Base-by-base conservation (phyloP, 2,113 vertebrate species). In the Melanocharis versteri region DNA sequence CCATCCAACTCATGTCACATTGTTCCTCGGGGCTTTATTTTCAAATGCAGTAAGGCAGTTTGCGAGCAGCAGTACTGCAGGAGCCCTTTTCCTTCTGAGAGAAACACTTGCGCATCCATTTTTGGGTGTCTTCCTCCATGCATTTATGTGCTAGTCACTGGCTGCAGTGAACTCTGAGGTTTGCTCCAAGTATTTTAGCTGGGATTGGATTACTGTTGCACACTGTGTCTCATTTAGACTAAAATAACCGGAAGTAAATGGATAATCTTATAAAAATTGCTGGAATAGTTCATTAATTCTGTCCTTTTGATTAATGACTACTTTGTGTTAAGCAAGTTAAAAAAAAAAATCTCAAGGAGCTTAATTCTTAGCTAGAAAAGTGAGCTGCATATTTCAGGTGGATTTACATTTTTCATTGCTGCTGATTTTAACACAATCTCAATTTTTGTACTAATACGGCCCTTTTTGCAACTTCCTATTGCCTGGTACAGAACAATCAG, bases 271-370 rank as follows among this genome's bases (percentile, higher is more conserved):
- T 82, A 72, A 96, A 94, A 97, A 80, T 90, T 94, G 33, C 60
- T 60, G 39, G 39, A 77, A 90, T 72, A 71, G 39, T 94, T 97
- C 39, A 78, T 95, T 92, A 93, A 53, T 93, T 91, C 94, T 97
- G 75, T 86, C 95, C 64, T 93, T 83, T 96, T 97, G 94, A 95
- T 95, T 95, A 95, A 97, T 91, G 93, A 79, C 87, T 93, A 39
- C 58, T 92, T 92, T 80, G 23, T 51, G 21, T 95, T 97, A 93
- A 95, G 54, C 51, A 68, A 94, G 45, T 91, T 39, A 42, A 66
- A 91, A 87, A 92, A 69, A 93, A 54, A 90, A 95, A 54, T 70
- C 69, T 45, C 62, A 70, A 80, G 58, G 18, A 92, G 71, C 64
- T 95, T 93, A 82, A 78, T 94, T 81, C 68, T 73, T 66, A 56